Percentiles rank a stretch among this genome's conserved stretches.
Conservation (phyloP, 2,797 vertebrate genomes). For the Mus minutoides region DNA sequence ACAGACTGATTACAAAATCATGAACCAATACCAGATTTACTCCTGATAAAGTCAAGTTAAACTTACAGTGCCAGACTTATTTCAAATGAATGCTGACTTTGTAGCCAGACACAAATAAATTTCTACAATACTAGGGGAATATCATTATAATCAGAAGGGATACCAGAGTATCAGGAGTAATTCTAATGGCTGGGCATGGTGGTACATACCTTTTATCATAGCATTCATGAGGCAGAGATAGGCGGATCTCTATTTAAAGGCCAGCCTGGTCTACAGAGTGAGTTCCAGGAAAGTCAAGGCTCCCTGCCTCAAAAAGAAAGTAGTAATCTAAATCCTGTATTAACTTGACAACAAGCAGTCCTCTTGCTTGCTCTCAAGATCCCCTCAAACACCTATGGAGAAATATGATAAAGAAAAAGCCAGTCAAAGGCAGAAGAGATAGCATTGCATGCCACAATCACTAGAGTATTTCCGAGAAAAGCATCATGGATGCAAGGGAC, state of each 20-base stretch:
- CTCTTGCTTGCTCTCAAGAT: not conserved
- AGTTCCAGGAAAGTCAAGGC: not conserved
- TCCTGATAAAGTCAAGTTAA: constrained; percentile 1
- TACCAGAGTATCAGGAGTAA: not conserved
- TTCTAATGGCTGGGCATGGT: not conserved
- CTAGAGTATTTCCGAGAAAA: constrained; percentile 45
- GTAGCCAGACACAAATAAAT: constrained; percentile 59
- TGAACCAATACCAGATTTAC: constrained; percentile 33
- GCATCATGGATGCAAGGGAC: not conserved
- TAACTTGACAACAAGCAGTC: constrained; percentile 31
- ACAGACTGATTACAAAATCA: constrained; percentile 42
- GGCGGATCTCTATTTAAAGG: not conserved
- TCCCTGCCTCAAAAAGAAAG: not conserved
- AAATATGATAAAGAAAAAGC: constrained; percentile 48
- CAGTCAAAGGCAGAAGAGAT: not conserved
- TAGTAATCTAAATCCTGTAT: constrained; percentile 12
- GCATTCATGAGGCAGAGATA: not conserved
- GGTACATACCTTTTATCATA: not conserved
- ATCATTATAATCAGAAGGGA: constrained; percentile 42
- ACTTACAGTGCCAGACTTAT: constrained; percentile 30
- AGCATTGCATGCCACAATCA: not conserved
- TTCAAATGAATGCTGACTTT: constrained; percentile 59
- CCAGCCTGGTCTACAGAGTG: not conserved
- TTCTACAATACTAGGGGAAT: constrained; percentile 18
- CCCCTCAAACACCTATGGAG: constrained; percentile 8